Base-by-base conservation (phyloP, 2,888 invertebrate genomes). In the Thelaira solivaga region DNA sequence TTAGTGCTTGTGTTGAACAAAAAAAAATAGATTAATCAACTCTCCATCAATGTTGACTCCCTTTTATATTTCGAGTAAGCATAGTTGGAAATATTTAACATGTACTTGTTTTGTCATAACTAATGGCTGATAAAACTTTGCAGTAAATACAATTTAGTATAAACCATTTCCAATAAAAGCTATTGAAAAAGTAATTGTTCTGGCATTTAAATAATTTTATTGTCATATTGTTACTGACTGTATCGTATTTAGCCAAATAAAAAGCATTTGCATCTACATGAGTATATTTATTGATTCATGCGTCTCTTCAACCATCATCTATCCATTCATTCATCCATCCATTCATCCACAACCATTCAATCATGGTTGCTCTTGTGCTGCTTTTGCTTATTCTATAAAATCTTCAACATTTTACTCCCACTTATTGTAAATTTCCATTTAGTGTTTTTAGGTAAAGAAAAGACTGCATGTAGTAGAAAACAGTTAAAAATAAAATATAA, bases 181-280 rank as follows among this genome's bases (percentile, higher is more conserved):
- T 61, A 45, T 74, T 67, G 45, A 20, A 29, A 59, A 36, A 49
- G 51, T 65, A 65, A 74, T 78, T 69, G 74, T 62, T 74, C 34
- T 39, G 61, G 53, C 69, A 71, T 78, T 78, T 67, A 74, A 74
- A 71, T 65, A 65, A 74, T 53, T 69, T 65, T 55, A 77, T 65
- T 71, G 61, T 74, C 69, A 69, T 78, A 61, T 61, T 65, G 78
- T 69, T 41, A 45, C 59, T 65, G 64, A 69, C 57, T n/a, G n/a
- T n/a, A n/a, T 65, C 51, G 45, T 59, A 76, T 68, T 53, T 53
- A 69, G 55, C 53, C 76, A 79, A 71, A 62, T 71, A 51, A 64
- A 64, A 62, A 67, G 57, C 43, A 62, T 74, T 71, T 57, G 74
- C 31, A 62, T 43, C 31, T 36, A 55, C 64, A 8, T 22, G 20